These are phyloP conservation scores for Montifringilla adamsi DNA, from an alignment of 2,113 vertebrate genomes.

Conservation along the genomic window DNA sequence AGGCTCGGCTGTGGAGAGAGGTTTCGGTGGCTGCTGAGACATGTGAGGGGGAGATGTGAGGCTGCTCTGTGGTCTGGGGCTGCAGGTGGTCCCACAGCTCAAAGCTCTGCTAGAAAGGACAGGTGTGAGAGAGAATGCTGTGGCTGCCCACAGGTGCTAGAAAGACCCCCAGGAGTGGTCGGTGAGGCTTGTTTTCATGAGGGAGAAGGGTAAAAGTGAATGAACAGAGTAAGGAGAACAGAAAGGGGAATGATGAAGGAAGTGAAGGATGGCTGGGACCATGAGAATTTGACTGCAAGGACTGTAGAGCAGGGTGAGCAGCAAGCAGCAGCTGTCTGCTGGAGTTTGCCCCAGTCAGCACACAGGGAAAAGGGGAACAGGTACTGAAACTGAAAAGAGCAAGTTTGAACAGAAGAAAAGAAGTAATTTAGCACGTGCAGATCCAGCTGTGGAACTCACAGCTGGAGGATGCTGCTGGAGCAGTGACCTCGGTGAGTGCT, in stretches of 20 bases:
- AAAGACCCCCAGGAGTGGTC: background rate
- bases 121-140: too few species aligned
- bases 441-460: background rate
- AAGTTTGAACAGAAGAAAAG: background rate
- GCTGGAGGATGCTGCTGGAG: background rate
- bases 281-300: background rate
- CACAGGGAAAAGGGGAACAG: background rate
- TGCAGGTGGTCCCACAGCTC: too few species aligned
- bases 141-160: background rate
- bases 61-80: background rate
- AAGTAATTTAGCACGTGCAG: accelerated
- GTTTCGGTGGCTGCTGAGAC: background rate
- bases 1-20: background rate
- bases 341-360: background rate
- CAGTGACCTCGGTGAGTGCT: background rate
- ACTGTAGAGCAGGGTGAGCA: background rate
- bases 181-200: background rate
- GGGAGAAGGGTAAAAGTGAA: background rate
- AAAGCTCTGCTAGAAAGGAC: background rate
- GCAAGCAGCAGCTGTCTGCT: background rate
- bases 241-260: background rate
- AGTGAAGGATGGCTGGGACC: background rate
- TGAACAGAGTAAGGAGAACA: background rate
- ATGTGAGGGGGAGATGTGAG: background rate
- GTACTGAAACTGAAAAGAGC: background rate